Conservation (phyloP, 2,113 vertebrate genomes). For the Corythoichthys intestinalis region DNA sequence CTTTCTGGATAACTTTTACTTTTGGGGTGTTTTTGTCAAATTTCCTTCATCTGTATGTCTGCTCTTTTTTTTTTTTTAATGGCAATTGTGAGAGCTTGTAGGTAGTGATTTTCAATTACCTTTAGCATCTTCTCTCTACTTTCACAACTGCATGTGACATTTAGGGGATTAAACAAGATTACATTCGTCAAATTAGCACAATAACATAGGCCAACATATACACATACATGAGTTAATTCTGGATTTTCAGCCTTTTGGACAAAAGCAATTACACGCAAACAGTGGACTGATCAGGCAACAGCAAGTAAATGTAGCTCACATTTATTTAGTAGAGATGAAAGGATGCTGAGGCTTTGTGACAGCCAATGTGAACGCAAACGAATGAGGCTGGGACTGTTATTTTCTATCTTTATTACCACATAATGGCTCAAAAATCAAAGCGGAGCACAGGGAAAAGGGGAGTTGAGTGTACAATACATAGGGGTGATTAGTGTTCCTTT, state of each 20-base stretch:
- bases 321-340: conserved; percentile 60
- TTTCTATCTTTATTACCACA: conserved; percentile 69
- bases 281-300: conserved; percentile 6
- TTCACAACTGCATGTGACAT: neutral
- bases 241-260: conserved; percentile 25
- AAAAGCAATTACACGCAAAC: conserved; percentile 34
- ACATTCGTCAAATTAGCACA: conserved; percentile 9
- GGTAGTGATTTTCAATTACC: neutral
- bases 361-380: conserved; percentile 16
- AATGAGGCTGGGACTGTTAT: conserved; percentile 58
- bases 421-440: conserved; percentile 69
- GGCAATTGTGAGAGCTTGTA: neutral
- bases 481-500: conserved; percentile 8
- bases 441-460: conserved; percentile 3
- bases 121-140: neutral
- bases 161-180: neutral
- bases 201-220: neutral
- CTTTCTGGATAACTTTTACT: neutral
- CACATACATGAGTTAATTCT: conserved; percentile 8
- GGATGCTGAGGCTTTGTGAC: conserved; percentile 34
- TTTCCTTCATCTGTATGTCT: neutral
- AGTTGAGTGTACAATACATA: neutral
- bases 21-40: neutral
- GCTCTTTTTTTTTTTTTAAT: neutral
- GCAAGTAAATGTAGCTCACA: conserved; percentile 43